phyloP scores from a whole-genome alignment of 1,140 invertebrate genomes.

The Drosophila bipectinata region DNA sequence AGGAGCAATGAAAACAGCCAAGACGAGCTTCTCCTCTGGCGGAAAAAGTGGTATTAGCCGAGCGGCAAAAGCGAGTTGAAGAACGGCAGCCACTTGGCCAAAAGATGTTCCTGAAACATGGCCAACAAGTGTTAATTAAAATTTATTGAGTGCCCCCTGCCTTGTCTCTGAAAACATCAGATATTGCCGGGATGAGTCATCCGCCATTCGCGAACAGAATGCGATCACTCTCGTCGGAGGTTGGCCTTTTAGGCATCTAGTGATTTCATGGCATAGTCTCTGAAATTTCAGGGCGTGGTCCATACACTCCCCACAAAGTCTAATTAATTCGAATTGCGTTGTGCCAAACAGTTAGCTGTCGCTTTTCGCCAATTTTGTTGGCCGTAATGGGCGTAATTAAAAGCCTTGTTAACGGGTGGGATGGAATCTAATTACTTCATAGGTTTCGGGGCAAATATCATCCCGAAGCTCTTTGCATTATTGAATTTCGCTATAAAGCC shows the following conservation, averaged over 20 bases:
- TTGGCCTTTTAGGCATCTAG: conserved; percentile 25
- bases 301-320: conserved; percentile 6
- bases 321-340: conserved; percentile 48
- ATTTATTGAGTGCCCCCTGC: conserved; percentile 16
- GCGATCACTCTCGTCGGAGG: conserved; percentile 20
- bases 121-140: conserved; percentile 30
- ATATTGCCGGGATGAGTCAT: conserved; percentile 25
- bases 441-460: too few species aligned
- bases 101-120: conserved; percentile 31
- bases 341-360: conserved; percentile 37
- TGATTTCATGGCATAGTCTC: conserved; percentile 27
- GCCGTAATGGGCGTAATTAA: conserved; percentile 37
- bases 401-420: conserved; percentile 25
- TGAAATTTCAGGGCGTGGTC: conserved; percentile 27
- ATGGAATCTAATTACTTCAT: background rate
- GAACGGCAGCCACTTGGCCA: conserved; percentile 12
- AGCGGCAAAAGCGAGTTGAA: background rate
- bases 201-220: conserved; percentile 5
- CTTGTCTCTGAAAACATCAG: background rate
- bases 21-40: conserved; percentile 1
- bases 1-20: conserved; percentile 44
- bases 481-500: conserved; percentile 1
- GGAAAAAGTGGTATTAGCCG: conserved; percentile 34
- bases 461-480: conserved; percentile 10
- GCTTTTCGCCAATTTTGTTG: conserved; percentile 34